These are phyloP conservation scores for Rhizomys pruinosus DNA, from an alignment of 2,113 vertebrate genomes.

Conservation along the genomic window DNA sequence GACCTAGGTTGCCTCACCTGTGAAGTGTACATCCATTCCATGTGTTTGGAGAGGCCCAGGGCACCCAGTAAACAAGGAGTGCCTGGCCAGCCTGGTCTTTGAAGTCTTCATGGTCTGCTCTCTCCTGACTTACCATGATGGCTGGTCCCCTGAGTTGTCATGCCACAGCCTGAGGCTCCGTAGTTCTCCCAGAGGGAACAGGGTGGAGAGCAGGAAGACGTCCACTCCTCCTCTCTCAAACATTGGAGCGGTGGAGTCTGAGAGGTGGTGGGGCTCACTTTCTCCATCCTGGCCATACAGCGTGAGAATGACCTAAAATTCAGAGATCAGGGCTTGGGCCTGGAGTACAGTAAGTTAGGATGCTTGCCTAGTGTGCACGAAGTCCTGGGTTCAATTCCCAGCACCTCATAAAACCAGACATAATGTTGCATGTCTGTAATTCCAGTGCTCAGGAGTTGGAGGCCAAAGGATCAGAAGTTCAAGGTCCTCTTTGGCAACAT, in stretches of 20 bases:
- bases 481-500: too few species aligned
- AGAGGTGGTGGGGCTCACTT: conserved; percentile 95
- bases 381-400: neutral
- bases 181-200: conserved; percentile 94
- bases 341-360: too few species aligned
- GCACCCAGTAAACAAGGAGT: neutral
- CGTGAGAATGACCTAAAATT: conserved; percentile 92
- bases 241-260: conserved; percentile 87
- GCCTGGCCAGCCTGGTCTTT: neutral
- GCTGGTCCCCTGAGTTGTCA: conserved; percentile 93
- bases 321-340: conserved; percentile 11
- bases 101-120: neutral
- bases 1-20: neutral
- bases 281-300: conserved; percentile 92
- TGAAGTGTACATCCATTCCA: neutral
- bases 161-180: conserved; percentile 94
- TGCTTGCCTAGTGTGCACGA: neutral
- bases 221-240: conserved; percentile 95
- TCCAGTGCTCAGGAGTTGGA: too few species aligned
- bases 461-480: too few species aligned
- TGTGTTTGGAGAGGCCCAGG: neutral
- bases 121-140: conserved; percentile 89
- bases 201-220: conserved; percentile 93
- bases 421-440: neutral
- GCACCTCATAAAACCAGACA: neutral